Percentiles rank a stretch among this genome's conserved stretches.
Evolutionary conservation across 2,888 invertebrate species (phyloP).

Genomic region (Synanthedon formicaeformis): DNA sequence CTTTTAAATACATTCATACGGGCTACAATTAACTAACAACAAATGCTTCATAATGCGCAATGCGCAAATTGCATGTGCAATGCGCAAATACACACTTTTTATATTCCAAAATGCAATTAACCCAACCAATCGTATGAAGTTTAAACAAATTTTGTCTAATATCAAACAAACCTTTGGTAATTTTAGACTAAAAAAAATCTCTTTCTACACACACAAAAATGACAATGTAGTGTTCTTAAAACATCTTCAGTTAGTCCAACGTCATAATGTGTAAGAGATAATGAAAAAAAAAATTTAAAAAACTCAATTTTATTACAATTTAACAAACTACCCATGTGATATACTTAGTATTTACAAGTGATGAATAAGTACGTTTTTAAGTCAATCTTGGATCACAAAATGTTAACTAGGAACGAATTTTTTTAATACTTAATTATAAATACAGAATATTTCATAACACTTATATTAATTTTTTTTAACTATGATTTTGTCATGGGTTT

Average conservation of each 20-base stretch:
- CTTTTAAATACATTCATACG: background rate
- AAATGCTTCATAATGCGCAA: background rate
- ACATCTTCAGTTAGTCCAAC: background rate
- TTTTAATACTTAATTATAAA: slow-evolving; percentile 3
- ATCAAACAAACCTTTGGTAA: slow-evolving; percentile 15
- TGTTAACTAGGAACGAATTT: slow-evolving; percentile 38
- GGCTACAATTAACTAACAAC: too few relatives aligned
- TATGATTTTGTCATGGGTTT: slow-evolving; percentile 14
- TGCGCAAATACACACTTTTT: background rate
- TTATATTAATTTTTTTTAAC: slow-evolving; percentile 5
- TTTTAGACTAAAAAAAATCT: slow-evolving; percentile 13
- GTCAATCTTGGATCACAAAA: slow-evolving; percentile 25
- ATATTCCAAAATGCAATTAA: slow-evolving; percentile 11
- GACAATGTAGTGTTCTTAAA: background rate
- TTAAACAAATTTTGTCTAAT: slow-evolving; percentile 10
- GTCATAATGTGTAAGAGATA: background rate
- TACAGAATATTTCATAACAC: slow-evolving; percentile 6
- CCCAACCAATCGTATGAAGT: slow-evolving; percentile 2
- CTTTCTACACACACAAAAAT: background rate
- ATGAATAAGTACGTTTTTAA: slow-evolving; percentile 18
- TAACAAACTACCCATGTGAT: slow-evolving; percentile 9
- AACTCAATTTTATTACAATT: slow-evolving; percentile 5
- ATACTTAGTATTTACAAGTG: slow-evolving; percentile 5
- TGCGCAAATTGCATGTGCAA: background rate
- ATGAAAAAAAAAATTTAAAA: background rate